A percentile compares a stretch with the other conserved stretches of the same genome.
These are phyloP conservation scores for Enteromius unitaeniatus DNA, from an alignment of 2,797 vertebrate genomes.

Conservation along the genomic window DNA sequence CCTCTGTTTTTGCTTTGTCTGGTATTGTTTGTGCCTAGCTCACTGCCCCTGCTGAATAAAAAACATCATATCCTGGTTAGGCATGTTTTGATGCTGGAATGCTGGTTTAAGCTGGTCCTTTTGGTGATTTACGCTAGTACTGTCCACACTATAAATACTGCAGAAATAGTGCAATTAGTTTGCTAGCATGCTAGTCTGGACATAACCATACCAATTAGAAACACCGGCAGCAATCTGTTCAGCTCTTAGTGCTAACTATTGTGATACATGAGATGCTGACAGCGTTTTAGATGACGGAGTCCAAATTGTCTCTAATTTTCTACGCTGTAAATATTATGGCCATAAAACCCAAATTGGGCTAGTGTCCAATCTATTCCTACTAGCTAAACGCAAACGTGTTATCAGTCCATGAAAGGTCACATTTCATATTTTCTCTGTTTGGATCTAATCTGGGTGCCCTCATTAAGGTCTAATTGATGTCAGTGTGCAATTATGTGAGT, in stretches of 20 bases:
- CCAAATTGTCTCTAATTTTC: slow-evolving; percentile 19
- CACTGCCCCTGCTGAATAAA: too few species aligned
- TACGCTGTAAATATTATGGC: slow-evolving; percentile 28
- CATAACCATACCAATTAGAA: background rate
- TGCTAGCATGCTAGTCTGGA: background rate
- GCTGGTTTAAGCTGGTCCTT: too few species aligned
- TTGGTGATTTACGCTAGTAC: background rate
- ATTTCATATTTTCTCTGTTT: slow-evolving; percentile 58
- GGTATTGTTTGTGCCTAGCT: background rate
- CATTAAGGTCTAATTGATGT: slow-evolving; percentile 60
- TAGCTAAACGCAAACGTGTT: slow-evolving; percentile 45
- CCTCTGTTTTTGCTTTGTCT: background rate
- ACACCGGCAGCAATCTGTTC: slow-evolving; percentile 12
- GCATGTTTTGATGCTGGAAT: too few species aligned
- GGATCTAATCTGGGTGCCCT: slow-evolving; percentile 58
- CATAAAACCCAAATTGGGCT: slow-evolving; percentile 18
- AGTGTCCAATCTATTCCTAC: slow-evolving; percentile 33
- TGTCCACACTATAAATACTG: background rate
- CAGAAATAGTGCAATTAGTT: background rate
- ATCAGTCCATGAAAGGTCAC: slow-evolving; percentile 54
- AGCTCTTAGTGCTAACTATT: slow-evolving; percentile 8
- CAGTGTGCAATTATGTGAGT: slow-evolving; percentile 61
- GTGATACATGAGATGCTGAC: slow-evolving; percentile 37
- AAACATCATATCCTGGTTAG: too few species aligned
- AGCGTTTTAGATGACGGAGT: slow-evolving; percentile 26